Evolutionary conservation across 2,113 vertebrate species (phyloP), one percentile per base, ranked within the genome.

Genomic region (Turnix velox): DNA sequence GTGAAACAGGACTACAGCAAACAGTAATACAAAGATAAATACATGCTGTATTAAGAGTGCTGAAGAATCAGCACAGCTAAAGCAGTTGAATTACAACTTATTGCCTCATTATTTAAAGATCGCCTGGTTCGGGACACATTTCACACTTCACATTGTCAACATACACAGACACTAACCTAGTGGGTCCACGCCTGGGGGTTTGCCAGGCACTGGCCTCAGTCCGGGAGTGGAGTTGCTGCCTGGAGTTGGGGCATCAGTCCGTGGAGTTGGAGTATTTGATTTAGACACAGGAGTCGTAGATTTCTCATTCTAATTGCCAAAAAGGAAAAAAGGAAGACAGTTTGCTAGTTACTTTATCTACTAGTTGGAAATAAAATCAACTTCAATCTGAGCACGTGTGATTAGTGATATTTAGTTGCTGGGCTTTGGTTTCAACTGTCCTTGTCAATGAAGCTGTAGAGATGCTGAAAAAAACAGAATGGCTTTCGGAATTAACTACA

Each of bases 211-310:
- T 40, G 98, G 97, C 90, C 98, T 97, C 93, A 98, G 69, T 95
- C 98, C 98, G 0, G 98, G 98, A 88, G 98, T 98, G 40, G 98
- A 98, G 80, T 98, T 98, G 95, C 98, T 98, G 94, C 98, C 98
- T 83, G 98, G 98, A 66, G 98, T 98, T 54, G 98, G 98, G 13
- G 98, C 98, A 59, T 98, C 98, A 12, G 97, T 97, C 92, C 98
- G 96, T 86, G 98, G 98, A 96, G 98, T 98, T 71, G 98, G 98
- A 57, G 98, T 98, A 94, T 95, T 98, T 69, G 98, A 98, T 93
- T 98, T 98, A 62, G 98, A 98, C 90, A 98, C 98, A 40, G 98
- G 98, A 95, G 98, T 98, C 59, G 98, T 98, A 87, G 98, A 98
- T 95, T 98, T 98, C 97, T 98, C 98, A 95, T 98, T 98, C 98